These are phyloP conservation scores for Clarias macrocephalus DNA, from an alignment of 2,113 vertebrate genomes.

Conservation along the genomic window DNA sequence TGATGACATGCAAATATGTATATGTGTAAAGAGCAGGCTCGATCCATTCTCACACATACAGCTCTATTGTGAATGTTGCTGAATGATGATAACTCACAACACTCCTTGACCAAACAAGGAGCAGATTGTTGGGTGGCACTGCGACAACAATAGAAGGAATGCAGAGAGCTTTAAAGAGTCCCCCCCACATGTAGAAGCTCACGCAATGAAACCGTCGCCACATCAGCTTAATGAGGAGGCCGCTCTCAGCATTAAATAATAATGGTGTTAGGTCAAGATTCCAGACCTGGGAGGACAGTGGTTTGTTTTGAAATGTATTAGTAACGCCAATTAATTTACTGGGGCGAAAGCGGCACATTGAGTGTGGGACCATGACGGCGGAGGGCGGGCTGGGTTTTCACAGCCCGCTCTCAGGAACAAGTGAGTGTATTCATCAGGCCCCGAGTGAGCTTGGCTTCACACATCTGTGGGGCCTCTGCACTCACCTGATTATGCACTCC, in stretches of 20 bases:
- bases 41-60: background rate
- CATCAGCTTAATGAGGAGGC: slow-evolving; percentile 69
- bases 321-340: slow-evolving; percentile 80
- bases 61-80: slow-evolving; percentile 15
- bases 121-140: slow-evolving; percentile 35
- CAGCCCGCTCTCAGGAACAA: slow-evolving; percentile 46
- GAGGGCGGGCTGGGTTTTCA: slow-evolving; percentile 48
- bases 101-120: slow-evolving; percentile 37
- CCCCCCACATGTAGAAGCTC: slow-evolving; percentile 29
- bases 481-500: slow-evolving; percentile 47
- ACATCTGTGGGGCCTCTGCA: slow-evolving; percentile 50
- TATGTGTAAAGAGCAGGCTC: background rate
- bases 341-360: slow-evolving; percentile 64
- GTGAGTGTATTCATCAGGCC: slow-evolving; percentile 53
- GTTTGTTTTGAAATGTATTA: slow-evolving; percentile 75
- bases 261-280: slow-evolving; percentile 74
- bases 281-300: slow-evolving; percentile 65
- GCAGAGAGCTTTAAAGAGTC: slow-evolving; percentile 27
- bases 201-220: slow-evolving; percentile 63
- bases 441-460: slow-evolving; percentile 44
- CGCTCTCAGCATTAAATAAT: slow-evolving; percentile 74
- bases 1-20: background rate
- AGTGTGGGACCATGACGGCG: slow-evolving; percentile 59
- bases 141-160: slow-evolving; percentile 37
- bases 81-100: slow-evolving; percentile 25